phyloP scores from a whole-genome alignment of 2,888 invertebrate species.

The Perdita meconis region DNA sequence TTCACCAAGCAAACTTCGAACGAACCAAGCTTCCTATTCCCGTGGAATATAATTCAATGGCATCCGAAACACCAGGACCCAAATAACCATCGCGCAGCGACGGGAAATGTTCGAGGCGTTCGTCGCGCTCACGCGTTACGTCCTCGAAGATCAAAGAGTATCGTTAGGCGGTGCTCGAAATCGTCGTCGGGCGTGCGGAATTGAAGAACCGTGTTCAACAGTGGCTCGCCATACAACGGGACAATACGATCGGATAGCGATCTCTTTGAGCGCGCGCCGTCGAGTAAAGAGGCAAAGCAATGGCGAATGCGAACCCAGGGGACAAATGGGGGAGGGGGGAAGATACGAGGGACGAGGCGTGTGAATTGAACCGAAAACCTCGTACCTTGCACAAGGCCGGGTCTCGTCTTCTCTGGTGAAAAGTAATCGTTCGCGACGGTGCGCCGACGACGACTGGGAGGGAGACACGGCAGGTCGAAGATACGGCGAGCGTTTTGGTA shows the following conservation, averaged over 20 bases:
- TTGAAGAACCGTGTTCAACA: background rate
- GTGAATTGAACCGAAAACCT: conserved; percentile 54
- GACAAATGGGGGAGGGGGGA: too few relatives aligned
- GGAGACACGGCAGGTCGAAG: conserved; percentile 7
- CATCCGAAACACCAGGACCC: background rate
- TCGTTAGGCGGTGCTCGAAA: background rate
- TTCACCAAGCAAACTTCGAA: too few relatives aligned
- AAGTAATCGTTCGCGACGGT: conserved; percentile 7
- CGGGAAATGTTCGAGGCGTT: background rate
- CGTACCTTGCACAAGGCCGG: conserved; percentile 52
- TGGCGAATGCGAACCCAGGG: conserved; percentile 49
- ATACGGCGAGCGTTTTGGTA: conserved; percentile 62
- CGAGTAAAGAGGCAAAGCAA: conserved; percentile 42
- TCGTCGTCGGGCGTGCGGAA: conserved; percentile 3
- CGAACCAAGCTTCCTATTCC: too few relatives aligned
- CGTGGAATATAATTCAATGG: too few relatives aligned
- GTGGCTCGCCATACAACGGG: background rate
- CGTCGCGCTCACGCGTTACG: background rate
- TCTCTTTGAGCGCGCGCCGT: conserved; percentile 36
- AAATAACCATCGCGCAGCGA: background rate
- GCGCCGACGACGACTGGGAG: background rate
- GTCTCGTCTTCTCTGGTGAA: conserved; percentile 61
- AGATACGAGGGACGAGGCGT: conserved; percentile 34
- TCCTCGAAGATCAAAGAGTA: conserved; percentile 3
- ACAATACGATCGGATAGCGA: conserved; percentile 28